These are phyloP conservation scores for Ganaspis brasiliensis DNA, from an alignment of 2,888 invertebrate species.

Conservation along the genomic window DNA sequence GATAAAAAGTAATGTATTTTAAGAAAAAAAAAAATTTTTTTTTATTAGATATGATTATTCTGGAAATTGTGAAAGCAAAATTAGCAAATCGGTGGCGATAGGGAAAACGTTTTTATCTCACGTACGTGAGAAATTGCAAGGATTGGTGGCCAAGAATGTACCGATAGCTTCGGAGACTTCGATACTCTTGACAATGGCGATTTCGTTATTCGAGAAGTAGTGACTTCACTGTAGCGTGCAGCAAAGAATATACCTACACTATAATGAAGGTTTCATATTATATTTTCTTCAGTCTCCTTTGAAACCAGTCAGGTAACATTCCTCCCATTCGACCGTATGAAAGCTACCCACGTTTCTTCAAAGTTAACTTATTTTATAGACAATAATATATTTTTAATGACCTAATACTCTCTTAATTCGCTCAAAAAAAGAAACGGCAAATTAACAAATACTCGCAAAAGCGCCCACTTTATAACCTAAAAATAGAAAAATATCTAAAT, in stretches of 20 bases:
- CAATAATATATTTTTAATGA: conserved; percentile 4
- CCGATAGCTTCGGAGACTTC: conserved; percentile 27
- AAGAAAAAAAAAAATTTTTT: too few species aligned
- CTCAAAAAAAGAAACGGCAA: neutral
- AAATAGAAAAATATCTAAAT: too few species aligned
- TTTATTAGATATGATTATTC: neutral
- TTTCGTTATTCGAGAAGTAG: conserved; percentile 31
- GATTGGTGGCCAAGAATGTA: conserved; percentile 9
- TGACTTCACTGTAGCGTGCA: conserved; percentile 31
- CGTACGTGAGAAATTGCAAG: conserved; percentile 5
- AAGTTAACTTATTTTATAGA: neutral
- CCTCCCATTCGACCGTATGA: conserved; percentile 63
- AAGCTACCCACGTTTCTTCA: conserved; percentile 13
- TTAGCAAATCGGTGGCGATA: neutral
- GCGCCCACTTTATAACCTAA: too few species aligned
- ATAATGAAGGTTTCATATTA: neutral
- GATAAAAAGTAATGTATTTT: too few species aligned
- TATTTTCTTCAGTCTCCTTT: conserved; percentile 7
- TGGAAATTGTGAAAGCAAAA: neutral
- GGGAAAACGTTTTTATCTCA: conserved; percentile 3
- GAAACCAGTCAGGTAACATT: conserved; percentile 74
- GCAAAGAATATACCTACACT: conserved; percentile 13
- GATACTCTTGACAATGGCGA: conserved; percentile 12
- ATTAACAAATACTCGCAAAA: neutral
- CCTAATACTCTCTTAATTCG: too few species aligned